Evolutionary conservation across 2,888 invertebrate species (phyloP).

Genomic region (Agrochola macilenta): DNA sequence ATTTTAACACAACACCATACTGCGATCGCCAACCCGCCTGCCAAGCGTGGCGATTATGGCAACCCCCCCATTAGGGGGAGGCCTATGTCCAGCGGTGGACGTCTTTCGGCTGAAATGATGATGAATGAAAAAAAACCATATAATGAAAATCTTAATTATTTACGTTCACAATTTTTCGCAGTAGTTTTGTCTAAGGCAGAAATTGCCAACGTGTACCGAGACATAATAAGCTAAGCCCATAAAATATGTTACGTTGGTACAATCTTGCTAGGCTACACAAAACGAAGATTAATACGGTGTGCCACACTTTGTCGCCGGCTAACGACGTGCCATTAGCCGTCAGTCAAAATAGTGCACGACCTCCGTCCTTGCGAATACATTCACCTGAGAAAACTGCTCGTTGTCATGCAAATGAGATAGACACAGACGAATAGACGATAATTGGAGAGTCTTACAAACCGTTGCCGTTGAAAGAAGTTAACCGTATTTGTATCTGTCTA

Average conservation of each 20-base stretch:
- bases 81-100: too few species aligned
- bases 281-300: conserved; percentile 50
- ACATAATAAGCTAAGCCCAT: conserved; percentile 1
- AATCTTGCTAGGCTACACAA: conserved; percentile 27
- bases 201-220: not conserved
- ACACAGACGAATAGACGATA: conserved; percentile 40
- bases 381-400: conserved; percentile 49
- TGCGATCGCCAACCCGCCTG: too few species aligned
- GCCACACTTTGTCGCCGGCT: conserved; percentile 37
- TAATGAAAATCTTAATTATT: not conserved
- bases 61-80: too few species aligned
- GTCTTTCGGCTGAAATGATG: too few species aligned
- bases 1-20: too few species aligned
- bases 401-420: conserved; percentile 63
- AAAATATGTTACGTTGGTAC: conserved; percentile 35
- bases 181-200: not conserved
- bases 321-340: conserved; percentile 47
- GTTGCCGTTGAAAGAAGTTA: conserved; percentile 16
- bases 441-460: conserved; percentile 40
- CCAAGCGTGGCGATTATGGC: too few species aligned
- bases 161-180: not conserved
- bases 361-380: conserved; percentile 61
- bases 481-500: conserved; percentile 19
- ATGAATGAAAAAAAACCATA: too few species aligned
- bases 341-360: conserved; percentile 61